These are phyloP conservation scores for Stegana nigrithorax DNA, from an alignment of 2,888 invertebrate species.

Conservation along the genomic window DNA sequence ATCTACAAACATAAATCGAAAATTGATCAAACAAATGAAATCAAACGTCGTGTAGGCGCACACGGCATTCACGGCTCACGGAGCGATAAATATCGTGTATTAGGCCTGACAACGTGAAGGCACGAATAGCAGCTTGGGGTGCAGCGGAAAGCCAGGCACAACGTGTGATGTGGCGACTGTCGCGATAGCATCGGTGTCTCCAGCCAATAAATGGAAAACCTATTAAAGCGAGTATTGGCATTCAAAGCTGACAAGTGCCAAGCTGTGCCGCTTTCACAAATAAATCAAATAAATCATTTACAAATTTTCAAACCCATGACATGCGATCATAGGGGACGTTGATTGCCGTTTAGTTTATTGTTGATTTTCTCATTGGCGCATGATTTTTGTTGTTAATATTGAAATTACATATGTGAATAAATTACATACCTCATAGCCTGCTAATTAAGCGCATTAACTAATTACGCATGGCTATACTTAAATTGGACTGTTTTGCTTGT, in stretches of 20 bases:
- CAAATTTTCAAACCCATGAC: too few relatives aligned
- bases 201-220: background rate
- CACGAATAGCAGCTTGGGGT: background rate
- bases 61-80: background rate
- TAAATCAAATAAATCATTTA: too few relatives aligned
- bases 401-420: too few relatives aligned
- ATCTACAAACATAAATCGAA: slow-evolving; percentile 41
- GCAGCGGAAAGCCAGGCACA: background rate
- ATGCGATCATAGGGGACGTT: background rate
- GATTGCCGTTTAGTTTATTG: background rate
- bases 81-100: background rate
- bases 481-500: background rate
- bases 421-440: too few relatives aligned
- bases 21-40: slow-evolving; percentile 57
- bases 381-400: too few relatives aligned
- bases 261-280: background rate
- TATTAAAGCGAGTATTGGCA: background rate
- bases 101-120: background rate
- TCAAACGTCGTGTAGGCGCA: slow-evolving; percentile 35
- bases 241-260: background rate
- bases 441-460: too few relatives aligned
- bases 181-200: slow-evolving; percentile 13
- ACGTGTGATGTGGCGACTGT: background rate
- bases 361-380: too few relatives aligned
- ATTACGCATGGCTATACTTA: too few relatives aligned